Base-by-base conservation (phyloP, 2,797 vertebrate species). In the Karalla daura region DNA sequence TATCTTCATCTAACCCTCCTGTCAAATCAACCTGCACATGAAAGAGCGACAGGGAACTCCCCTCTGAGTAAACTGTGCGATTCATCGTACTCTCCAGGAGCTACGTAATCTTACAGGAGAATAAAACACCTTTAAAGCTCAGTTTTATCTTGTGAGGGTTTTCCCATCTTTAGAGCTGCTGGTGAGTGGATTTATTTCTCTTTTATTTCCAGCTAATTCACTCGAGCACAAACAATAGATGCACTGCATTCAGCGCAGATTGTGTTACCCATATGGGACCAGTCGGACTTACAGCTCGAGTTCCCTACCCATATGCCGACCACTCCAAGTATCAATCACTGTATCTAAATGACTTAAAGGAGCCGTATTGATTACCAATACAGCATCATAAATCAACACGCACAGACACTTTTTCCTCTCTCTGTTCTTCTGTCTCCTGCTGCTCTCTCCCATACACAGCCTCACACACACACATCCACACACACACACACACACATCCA, bases 1-100 rank as follows among this genome's bases (percentile, higher is more conserved):
- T 95, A 95, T 95, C 95, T 94, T 20, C 76, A 94, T 95, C 94
- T 94, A 51, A 82, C 84, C 81, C 75, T 78, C 73, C 85, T 89
- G 92, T 92, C 93, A 93, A 88, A 91, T 89, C 92, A 92, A 85
- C 83, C 86, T 87, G 76, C 71, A 89, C 85, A 91, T 90, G 74
- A 91, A 90, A 89, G 88, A 58, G 47, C 63, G 46, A 86, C 74
- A 62, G 65, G 75, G 59, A 65, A 47, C 64, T n/a, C 35, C 32
- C 65, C 49, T 55, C 21, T 18, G 62, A 65, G 64, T 74, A 58
- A 73, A 66, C 32, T 18, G 53, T 15, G 40, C 18, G 5, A 18
- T 15, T 37, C 63, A 61, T 65, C 58, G 60, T 40, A 55, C 41
- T 50, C 59, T 74, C 11, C 6, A 35, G 36, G 27, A 64, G 28